These are phyloP conservation scores for Sinonovacula constricta DNA, from an alignment of 1,140 invertebrate species.

Conservation along the genomic window DNA sequence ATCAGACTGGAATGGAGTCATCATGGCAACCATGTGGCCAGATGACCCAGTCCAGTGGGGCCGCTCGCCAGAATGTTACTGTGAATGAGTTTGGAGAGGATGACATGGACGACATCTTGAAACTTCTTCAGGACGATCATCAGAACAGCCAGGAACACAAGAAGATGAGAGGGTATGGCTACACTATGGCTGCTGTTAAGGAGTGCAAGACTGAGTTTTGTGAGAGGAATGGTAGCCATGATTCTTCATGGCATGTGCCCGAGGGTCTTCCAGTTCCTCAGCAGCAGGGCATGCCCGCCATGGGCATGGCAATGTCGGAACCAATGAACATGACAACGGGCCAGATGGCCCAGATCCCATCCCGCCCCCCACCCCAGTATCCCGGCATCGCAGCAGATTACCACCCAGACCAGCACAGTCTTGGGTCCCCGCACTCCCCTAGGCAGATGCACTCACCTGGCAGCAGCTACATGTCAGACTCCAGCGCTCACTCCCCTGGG, in stretches of 20 bases:
- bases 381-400: conserved; percentile 15
- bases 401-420: not conserved
- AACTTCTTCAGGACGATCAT: conserved; percentile 45
- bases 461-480: conserved; percentile 38
- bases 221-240: conserved; percentile 16
- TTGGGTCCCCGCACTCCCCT: conserved; percentile 6
- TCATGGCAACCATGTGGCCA: conserved; percentile 26
- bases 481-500: conserved; percentile 24
- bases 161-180: conserved; percentile 7
- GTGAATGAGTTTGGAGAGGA: conserved; percentile 51
- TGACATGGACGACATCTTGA: conserved; percentile 64
- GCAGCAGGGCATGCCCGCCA: conserved; percentile 2
- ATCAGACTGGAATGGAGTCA: not conserved
- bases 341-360: conserved; percentile 10
- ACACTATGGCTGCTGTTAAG: conserved; percentile 6
- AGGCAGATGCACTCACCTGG: conserved; percentile 34
- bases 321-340: conserved; percentile 31
- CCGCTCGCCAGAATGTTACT: not conserved
- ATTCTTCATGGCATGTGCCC: conserved; percentile 27
- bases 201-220: conserved; percentile 19
- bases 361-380: conserved; percentile 38
- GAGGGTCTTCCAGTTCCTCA: too few species aligned
- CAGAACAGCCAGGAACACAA: conserved; percentile 15
- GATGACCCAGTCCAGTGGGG: conserved; percentile 2
- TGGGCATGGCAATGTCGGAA: not conserved